A percentile compares a stretch with the other conserved stretches of the same genome.
Conservation (phyloP, 2,888 invertebrate species). For the Lochmaea crataegi region DNA sequence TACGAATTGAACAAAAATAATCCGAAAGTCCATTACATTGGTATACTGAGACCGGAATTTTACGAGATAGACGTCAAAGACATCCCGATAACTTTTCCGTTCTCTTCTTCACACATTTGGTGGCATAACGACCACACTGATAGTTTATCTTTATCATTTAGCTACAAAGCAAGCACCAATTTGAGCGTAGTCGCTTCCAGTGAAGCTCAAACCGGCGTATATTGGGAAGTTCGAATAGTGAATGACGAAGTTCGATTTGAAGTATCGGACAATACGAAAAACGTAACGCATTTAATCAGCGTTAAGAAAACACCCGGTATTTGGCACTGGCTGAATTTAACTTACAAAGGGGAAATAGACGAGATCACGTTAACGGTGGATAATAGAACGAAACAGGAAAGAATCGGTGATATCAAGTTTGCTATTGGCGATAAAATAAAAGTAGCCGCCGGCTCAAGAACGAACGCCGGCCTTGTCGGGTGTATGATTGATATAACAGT, state of each 20-base stretch:
- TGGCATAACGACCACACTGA: slow-evolving; percentile 84
- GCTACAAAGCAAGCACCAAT: slow-evolving; percentile 84
- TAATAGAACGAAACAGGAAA: slow-evolving; percentile 76
- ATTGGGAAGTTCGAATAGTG: slow-evolving; percentile 89
- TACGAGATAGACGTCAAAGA: slow-evolving; percentile 86
- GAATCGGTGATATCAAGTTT: slow-evolving; percentile 61
- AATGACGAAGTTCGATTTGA: slow-evolving; percentile 89
- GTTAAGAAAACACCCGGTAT: slow-evolving; percentile 83
- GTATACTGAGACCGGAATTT: slow-evolving; percentile 82
- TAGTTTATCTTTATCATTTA: slow-evolving; percentile 82
- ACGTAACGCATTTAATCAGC: slow-evolving; percentile 81
- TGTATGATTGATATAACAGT: slow-evolving; percentile 91
- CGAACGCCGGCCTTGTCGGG: slow-evolving; percentile 84
- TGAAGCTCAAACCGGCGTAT: slow-evolving; percentile 81
- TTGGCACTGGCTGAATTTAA: slow-evolving; percentile 86
- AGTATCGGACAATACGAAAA: slow-evolving; percentile 79
- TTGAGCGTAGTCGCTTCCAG: slow-evolving; percentile 89
- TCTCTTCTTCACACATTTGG: slow-evolving; percentile 90
- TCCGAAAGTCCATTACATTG: slow-evolving; percentile 75
- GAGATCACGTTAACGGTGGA: slow-evolving; percentile 79
- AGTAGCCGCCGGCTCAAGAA: slow-evolving; percentile 83
- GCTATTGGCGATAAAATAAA: slow-evolving; percentile 65
- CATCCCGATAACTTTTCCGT: slow-evolving; percentile 91
- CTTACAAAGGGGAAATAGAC: slow-evolving; percentile 73
- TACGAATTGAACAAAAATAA: slow-evolving; percentile 88